Evolutionary conservation across 2,888 invertebrate genomes (phyloP).

Genomic region (Smittia sp.): DNA sequence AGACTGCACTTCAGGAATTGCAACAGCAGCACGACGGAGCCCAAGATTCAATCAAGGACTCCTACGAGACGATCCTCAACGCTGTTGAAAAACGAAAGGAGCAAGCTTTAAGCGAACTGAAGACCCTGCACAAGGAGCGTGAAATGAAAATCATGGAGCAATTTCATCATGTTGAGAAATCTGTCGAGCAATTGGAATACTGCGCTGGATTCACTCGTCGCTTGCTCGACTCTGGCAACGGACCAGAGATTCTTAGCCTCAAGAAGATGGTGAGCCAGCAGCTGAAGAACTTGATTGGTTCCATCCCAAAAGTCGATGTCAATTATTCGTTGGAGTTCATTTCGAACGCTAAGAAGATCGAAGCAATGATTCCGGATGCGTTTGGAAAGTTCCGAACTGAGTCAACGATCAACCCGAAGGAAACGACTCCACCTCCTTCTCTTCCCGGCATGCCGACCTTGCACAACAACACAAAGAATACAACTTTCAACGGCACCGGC

Average conservation of each 20-base stretch:
- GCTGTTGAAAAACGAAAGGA: conserved; percentile 79
- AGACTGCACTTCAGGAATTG: conserved; percentile 78
- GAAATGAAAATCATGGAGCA: conserved; percentile 89
- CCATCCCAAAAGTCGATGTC: conserved; percentile 77
- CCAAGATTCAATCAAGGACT: conserved; percentile 75
- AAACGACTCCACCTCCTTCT: conserved; percentile 56
- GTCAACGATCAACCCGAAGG: conserved; percentile 53
- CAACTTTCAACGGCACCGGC: conserved; percentile 48
- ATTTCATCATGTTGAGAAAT: conserved; percentile 78
- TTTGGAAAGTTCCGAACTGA: conserved; percentile 75
- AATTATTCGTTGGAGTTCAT: conserved; percentile 78
- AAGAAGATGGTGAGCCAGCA: conserved; percentile 76
- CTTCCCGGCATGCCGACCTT: conserved; percentile 56
- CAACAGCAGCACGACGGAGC: conserved; percentile 85
- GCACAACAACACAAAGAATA: conserved; percentile 44
- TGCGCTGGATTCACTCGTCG: conserved; percentile 82
- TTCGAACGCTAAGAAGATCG: conserved; percentile 75
- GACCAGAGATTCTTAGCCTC: conserved; percentile 78
- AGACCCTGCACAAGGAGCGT: conserved; percentile 75
- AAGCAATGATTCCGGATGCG: conserved; percentile 66
- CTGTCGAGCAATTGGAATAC: conserved; percentile 79
- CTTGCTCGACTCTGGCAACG: conserved; percentile 79
- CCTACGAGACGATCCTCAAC: conserved; percentile 75
- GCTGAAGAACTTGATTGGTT: conserved; percentile 73
- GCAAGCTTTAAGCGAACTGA: conserved; percentile 68